phyloP scores from a whole-genome alignment of 2,888 invertebrate species.

The Lithophane socia region DNA sequence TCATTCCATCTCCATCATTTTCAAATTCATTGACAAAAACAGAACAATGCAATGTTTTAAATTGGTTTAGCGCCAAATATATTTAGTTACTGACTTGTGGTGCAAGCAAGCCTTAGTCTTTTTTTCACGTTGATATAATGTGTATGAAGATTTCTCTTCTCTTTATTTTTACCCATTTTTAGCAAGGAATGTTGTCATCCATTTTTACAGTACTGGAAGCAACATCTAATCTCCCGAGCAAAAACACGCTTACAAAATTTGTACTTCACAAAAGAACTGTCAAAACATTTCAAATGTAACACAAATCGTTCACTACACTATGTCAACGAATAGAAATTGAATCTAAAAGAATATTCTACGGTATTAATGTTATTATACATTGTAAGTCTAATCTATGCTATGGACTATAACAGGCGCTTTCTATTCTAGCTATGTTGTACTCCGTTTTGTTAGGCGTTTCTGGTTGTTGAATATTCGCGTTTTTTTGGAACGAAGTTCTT shows the following conservation, averaged over 20 bases:
- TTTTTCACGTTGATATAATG: neutral
- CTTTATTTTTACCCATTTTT: neutral
- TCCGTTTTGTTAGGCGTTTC: conserved; percentile 31
- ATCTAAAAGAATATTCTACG: conserved; percentile 45
- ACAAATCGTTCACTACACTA: conserved; percentile 52
- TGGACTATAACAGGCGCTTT: conserved; percentile 55
- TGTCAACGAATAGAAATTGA: conserved; percentile 50
- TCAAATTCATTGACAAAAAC: neutral
- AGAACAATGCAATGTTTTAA: neutral
- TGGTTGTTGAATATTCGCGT: conserved; percentile 37
- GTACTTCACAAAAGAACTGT: conserved; percentile 56
- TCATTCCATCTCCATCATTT: neutral
- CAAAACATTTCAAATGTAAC: conserved; percentile 44
- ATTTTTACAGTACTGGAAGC: conserved; percentile 31
- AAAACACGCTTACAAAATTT: conserved; percentile 61
- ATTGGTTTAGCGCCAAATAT: neutral
- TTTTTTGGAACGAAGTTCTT: neutral
- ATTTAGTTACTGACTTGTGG: neutral
- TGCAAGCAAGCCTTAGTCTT: neutral
- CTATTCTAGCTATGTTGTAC: conserved; percentile 52
- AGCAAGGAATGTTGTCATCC: neutral
- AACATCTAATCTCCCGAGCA: conserved; percentile 22
- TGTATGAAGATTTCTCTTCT: neutral
- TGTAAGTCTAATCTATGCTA: conserved; percentile 51
- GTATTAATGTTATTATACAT: conserved; percentile 37